Evolutionary conservation across 2,888 invertebrate genomes (phyloP), one percentile per base, ranked within the genome.

Genomic region (Eristalis pertinax): DNA sequence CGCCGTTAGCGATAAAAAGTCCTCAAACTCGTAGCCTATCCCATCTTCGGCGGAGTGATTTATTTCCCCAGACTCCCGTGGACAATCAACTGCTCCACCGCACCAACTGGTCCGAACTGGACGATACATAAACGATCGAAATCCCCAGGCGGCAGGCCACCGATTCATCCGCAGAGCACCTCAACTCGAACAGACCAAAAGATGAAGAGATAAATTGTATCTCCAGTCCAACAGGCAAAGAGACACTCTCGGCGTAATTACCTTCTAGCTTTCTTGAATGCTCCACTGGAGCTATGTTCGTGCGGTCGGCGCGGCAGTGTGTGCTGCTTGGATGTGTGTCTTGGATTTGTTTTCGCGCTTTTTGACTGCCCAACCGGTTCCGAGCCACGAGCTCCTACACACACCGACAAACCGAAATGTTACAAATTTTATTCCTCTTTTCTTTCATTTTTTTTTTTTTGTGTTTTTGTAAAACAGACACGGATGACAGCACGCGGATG

Each of bases 241-340:
- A 65, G 58, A 68, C 43, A 74, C 64, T 22, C 35, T 73, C 24
- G 15, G 63, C 62, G 76, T 76, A 76, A 87, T 83, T 87, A 80
- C 65, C 50, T 19, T 50, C 50, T 19, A 87, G 84, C 87, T 87
- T 87, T 87, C 87, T 76, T 87, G 76, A 87, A 79, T 87, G 87
- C 87, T 87, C 41, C 68, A 79, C 76, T 84, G 76, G 64, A 87
- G 83, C 74, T 62, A 65, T 58, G 64, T 64, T 79, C 38, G 38
- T 62, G 70, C 72, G 65, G 65, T 67, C n/a, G n/a, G n/a, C n/a
- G n/a, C 43, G 43, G 43, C 26, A 2, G 26, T 26, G 26, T 43
- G 43, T 5, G 43, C 43, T 15, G 15, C 43, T 26, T 26, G 26
- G 26, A 1, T 26, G 2, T n/a, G 60, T 32, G 13, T 24, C 56